phyloP scores from a whole-genome alignment of 2,888 invertebrate genomes.

The Hirtodrosophila alboralis region DNA sequence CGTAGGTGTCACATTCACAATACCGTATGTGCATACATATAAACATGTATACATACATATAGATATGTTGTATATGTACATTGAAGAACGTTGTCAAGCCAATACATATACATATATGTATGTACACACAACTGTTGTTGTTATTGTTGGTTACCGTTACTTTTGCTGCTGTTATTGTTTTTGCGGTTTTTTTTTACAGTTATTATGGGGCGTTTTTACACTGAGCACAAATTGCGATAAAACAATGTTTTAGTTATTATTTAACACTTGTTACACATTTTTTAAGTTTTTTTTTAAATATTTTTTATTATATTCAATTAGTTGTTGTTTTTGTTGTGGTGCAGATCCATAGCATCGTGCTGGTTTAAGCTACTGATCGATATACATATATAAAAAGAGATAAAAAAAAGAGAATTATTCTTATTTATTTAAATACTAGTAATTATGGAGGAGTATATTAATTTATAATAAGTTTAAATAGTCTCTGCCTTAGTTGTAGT shows the following conservation, averaged over 20 bases:
- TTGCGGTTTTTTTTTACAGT: conserved; percentile 16
- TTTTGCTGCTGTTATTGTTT: conserved; percentile 6
- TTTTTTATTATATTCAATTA: conserved; percentile 2
- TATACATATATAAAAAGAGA: conserved; percentile 4
- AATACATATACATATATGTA: conserved; percentile 21
- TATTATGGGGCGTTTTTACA: conserved; percentile 25
- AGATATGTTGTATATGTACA: conserved; percentile 57
- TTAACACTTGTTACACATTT: conserved; percentile 35
- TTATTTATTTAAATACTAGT: no score
- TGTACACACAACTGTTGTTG: conserved; percentile 11
- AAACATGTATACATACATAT: conserved; percentile 17
- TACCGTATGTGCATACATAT: conserved; percentile 42
- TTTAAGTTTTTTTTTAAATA: background rate
- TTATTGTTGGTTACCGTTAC: background rate
- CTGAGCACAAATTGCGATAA: conserved; percentile 22
- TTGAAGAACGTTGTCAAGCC: conserved; percentile 31
- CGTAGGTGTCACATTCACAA: conserved; percentile 59
- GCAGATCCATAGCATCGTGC: conserved; percentile 5
- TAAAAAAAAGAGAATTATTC: no score
- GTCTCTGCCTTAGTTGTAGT: no score
- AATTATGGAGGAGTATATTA: no score
- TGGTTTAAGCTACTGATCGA: conserved; percentile 30
- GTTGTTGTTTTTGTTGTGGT: background rate
- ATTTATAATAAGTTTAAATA: no score
- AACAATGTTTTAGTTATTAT: conserved; percentile 13